Evolutionary conservation across 2,888 invertebrate genomes (phyloP), one percentile per base, ranked within the genome.

Genomic region (Eupithecia subfuscata): DNA sequence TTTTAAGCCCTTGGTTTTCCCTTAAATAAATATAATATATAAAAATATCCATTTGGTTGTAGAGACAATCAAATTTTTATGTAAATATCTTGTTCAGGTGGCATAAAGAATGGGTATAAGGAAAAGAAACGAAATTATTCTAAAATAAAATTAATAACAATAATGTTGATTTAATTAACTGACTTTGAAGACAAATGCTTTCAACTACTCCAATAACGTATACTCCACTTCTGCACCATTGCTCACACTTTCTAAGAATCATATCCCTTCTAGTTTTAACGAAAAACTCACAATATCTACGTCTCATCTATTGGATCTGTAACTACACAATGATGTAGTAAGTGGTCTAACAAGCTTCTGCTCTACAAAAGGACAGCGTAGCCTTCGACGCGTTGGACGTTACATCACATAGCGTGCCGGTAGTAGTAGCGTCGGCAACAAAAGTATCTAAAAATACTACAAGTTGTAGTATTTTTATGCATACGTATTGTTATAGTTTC

Each of bases 301-400:
- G n/a, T 52, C 9, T 52, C 52, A 40, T 52, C n/a, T 11, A n/a
- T 11, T 8, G 1, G 9, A 52, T 52, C 7, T 48, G 48, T 18
- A 22, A 45, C 14, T 63, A 25, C 11, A 30, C 30, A 8, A 63
- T 63, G 30, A 30, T 5, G 63, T 63, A 56, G 63, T 1, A 2
- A 16, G 16, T 64, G 18, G 16, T 18, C 0, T 9, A 18, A 64
- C 2, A 0, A 64, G 34, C 34, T 64, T 4, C 18, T 18, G 34
- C 16, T 64, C 18, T 64, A 34, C 34, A 34, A 64, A 64, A 64
- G 64, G 64, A 64, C 34, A 64, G 64, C 64, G 64, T 64, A 64
- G 34, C 64, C 64, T 34, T 64, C 64, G 8, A 64, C 34, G 64
- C 64, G 9, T 64, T 34, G 64, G 64, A 64, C 34, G 64, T 64